Evolutionary conservation across 2,888 invertebrate genomes (phyloP).

Genomic region (Brenthis hecate): DNA sequence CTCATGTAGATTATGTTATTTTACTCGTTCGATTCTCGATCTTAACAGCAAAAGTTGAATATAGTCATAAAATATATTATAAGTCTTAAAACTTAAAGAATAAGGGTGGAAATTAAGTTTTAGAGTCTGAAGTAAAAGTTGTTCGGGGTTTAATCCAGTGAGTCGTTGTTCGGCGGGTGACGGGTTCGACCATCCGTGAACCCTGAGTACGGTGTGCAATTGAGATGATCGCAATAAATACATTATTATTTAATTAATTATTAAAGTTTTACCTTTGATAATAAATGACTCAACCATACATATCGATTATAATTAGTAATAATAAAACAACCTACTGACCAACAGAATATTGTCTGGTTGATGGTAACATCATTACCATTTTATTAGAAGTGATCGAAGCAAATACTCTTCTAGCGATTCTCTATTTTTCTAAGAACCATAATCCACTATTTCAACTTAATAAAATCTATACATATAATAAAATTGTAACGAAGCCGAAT

Average conservation of each 20-base stretch:
- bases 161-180: conserved; percentile 58
- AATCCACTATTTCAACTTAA: too few relatives aligned
- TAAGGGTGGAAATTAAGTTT: conserved; percentile 29
- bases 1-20: conserved; percentile 61
- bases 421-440: too few relatives aligned
- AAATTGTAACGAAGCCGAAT: too few relatives aligned
- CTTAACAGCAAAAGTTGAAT: conserved; percentile 40
- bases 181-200: conserved; percentile 69
- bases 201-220: conserved; percentile 58
- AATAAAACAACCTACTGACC: too few relatives aligned
- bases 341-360: too few relatives aligned
- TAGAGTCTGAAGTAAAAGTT: conserved; percentile 39
- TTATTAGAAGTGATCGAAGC: too few relatives aligned
- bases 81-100: conserved; percentile 33
- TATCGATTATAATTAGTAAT: too few relatives aligned
- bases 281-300: too few relatives aligned
- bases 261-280: too few relatives aligned
- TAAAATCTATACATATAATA: too few relatives aligned
- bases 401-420: too few relatives aligned
- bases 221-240: neutral
- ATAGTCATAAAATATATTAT: conserved; percentile 36
- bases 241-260: neutral
- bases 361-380: too few relatives aligned
- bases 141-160: conserved; percentile 57
- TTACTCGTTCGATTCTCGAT: conserved; percentile 57